A percentile compares a stretch with the other conserved stretches of the same genome.
Conservation (phyloP, 2,113 vertebrate genomes). For the Phodopus roborovskii region DNA sequence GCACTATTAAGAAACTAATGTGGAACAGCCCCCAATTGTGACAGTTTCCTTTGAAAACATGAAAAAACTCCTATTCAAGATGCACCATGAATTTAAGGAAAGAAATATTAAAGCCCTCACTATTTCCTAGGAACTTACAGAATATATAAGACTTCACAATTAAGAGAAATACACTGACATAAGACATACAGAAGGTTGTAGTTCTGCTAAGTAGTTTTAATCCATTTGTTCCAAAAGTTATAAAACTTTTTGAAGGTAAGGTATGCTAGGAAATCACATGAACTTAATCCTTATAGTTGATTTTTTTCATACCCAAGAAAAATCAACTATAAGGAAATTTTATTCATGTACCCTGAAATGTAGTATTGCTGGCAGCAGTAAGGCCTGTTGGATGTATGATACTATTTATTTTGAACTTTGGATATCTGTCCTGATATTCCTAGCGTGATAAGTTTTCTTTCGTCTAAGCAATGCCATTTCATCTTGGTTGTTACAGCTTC, state of each 20-base stretch:
- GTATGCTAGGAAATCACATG: not conserved
- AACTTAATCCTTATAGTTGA: too few species aligned
- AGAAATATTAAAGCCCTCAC: not conserved
- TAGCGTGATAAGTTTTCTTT: not conserved
- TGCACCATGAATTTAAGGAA: not conserved
- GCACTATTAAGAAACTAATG: not conserved
- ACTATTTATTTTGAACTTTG: not conserved
- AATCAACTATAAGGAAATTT: not conserved
- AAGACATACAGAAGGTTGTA: not conserved
- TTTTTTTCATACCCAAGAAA: not conserved
- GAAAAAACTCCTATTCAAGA: not conserved
- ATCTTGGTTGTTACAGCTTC: not conserved
- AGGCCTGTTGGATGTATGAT: not conserved
- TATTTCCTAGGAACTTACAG: not conserved
- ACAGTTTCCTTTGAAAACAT: not conserved
- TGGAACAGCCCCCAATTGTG: not conserved
- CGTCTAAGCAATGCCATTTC: not conserved
- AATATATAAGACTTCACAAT: not conserved
- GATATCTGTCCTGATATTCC: not conserved
- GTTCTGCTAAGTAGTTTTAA: not conserved
- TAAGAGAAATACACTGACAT: not conserved
- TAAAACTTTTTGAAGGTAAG: constrained; percentile 22
- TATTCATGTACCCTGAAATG: not conserved
- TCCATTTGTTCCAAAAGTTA: not conserved
- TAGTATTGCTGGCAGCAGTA: not conserved